Evolutionary conservation across 2,888 invertebrate genomes (phyloP), one percentile per base, ranked within the genome.

Genomic region (Palloptera scutellata): DNA sequence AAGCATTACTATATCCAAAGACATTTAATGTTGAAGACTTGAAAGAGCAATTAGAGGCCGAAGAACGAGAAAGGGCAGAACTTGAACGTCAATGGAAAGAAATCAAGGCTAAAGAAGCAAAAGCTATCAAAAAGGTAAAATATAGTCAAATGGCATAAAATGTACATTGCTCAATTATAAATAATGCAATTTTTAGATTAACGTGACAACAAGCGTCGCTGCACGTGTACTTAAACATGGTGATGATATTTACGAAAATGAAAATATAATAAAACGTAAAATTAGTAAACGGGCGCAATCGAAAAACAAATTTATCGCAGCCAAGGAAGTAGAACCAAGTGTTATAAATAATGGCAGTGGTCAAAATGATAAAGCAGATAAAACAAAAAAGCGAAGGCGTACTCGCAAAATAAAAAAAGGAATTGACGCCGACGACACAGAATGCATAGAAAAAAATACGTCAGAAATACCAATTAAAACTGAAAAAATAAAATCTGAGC

Each of bases 1-100:
- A 90, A 78, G 94, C 94, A 0, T 82, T 95, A 1, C 87, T 89
- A 12, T 88, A 90, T 72, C 90, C 90, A 0, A 88, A 89, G 48
- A 87, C 88, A 30, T 94, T 92, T 85, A 90, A 94, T 84, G 87
- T 89, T 51, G 87, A 87, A 41, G 87, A 88, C 53, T 82, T 91
- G 17, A 86, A 89, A 74, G 84, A 88, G 61, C 89, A 90, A 76
- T 81, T 88, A 1, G 83, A 86, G 30, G 81, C 85, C 20, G 87
- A 87, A 67, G 84, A 87, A 58, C 77, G 83, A n/a, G 73, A 77
- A 15, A 72, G 77, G 0, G 73, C 71, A 8, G 80, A 80, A 42
- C 71, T 74, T 4, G 77, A 79, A 43, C 71, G 72, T 1, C 61
- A 64, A 62, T 75, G 73, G 75, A 68, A 67, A 40, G 76, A 79